phyloP scores from a whole-genome alignment of 2,797 vertebrate species.

The Phataginus tricuspis region DNA sequence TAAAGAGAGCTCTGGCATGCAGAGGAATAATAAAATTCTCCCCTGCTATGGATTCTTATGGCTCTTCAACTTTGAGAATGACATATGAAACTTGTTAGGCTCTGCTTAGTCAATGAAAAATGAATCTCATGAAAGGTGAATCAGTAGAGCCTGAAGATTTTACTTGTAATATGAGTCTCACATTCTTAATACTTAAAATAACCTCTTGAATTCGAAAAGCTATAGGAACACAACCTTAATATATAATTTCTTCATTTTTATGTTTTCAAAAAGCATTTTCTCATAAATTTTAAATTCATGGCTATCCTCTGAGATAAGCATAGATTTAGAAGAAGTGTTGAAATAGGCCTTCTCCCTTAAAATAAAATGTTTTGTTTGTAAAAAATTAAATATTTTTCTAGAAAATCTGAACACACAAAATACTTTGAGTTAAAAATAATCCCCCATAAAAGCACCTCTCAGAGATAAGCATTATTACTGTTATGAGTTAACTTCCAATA shows the following conservation, averaged over 20 bases:
- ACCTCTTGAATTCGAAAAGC: not conserved
- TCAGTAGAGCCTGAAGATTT: not conserved
- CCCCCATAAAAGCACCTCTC: not conserved
- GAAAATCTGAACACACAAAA: conserved; percentile 43
- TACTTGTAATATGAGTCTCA: not conserved
- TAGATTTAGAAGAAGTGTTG: not conserved
- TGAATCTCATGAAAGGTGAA: conserved; percentile 24
- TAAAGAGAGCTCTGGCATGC: not conserved
- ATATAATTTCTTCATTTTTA: not conserved
- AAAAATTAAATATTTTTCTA: not conserved
- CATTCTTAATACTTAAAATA: conserved; percentile 38
- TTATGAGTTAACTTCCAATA: not conserved
- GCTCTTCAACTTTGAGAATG: not conserved
- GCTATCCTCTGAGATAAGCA: not conserved
- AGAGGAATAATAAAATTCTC: not conserved
- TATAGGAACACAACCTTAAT: not conserved
- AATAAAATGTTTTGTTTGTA: not conserved
- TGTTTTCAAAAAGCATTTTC: not conserved
- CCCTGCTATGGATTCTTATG: not conserved
- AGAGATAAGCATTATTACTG: not conserved
- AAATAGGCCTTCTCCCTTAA: not conserved
- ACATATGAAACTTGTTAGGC: not conserved
- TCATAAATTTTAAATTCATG: not conserved
- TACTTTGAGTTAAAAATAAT: not conserved
- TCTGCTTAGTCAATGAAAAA: not conserved